phyloP scores from a whole-genome alignment of 2,797 vertebrate species.

The Xenentodon cancila region DNA sequence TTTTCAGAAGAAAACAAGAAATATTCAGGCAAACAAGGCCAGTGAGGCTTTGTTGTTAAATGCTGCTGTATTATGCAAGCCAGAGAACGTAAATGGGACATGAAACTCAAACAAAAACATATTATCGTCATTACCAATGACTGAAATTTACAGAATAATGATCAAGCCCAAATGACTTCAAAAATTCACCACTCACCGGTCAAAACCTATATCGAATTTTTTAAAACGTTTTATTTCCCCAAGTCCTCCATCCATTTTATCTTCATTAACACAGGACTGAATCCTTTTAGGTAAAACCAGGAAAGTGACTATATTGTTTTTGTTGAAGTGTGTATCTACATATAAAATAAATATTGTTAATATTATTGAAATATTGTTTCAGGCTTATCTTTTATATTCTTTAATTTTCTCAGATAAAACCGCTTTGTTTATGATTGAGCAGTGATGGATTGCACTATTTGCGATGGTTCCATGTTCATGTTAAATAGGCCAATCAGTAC shows the following conservation, averaged over 20 bases:
- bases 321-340: constrained; percentile 32
- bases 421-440: no score
- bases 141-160: constrained; percentile 55
- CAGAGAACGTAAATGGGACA: constrained; percentile 61
- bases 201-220: no score
- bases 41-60: constrained; percentile 63
- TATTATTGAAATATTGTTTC: not conserved
- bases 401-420: no score
- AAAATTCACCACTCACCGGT: not conserved
- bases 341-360: constrained; percentile 6
- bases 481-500: constrained; percentile 57
- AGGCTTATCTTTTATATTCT: no score
- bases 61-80: constrained; percentile 53
- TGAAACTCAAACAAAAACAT: constrained; percentile 59
- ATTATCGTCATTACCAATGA: constrained; percentile 58
- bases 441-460: not conserved
- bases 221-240: not conserved
- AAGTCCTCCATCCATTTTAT: constrained; percentile 42
- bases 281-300: constrained; percentile 43
- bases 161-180: constrained; percentile 49
- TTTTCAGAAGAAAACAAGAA: constrained; percentile 53
- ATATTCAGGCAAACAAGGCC: constrained; percentile 54
- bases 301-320: constrained; percentile 47
- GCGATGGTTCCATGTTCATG: constrained; percentile 22
- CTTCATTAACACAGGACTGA: constrained; percentile 58